Percentiles rank a stretch among this genome's conserved stretches.
phyloP scores from a whole-genome alignment of 2,888 invertebrate genomes.

The Amphipyra tragopoginis region DNA sequence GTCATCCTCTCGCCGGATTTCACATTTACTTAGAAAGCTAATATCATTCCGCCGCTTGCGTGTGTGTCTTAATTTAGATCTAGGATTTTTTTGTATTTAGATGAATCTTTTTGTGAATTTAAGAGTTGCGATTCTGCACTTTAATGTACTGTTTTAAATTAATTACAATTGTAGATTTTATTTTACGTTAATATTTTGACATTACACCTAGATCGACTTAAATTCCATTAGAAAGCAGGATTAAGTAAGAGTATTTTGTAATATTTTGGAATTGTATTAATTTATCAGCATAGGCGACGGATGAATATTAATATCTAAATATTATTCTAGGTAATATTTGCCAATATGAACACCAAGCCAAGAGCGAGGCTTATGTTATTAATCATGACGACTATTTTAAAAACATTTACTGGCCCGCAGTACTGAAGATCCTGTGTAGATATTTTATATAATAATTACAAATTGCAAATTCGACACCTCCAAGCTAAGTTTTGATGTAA shows the following conservation, averaged over 20 bases:
- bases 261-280: not conserved
- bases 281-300: conserved; percentile 55
- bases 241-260: not conserved
- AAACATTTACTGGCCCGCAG: conserved; percentile 1
- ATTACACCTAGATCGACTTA: not conserved
- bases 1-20: conserved; percentile 88
- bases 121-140: not conserved
- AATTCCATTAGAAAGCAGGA: not conserved
- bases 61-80: conserved; percentile 5
- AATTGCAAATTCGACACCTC: not conserved
- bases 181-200: no score
- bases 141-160: conserved; percentile 4
- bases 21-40: conserved; percentile 79
- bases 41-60: conserved; percentile 67
- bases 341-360: conserved; percentile 73
- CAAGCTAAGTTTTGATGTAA: not conserved
- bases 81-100: conserved; percentile 5
- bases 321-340: conserved; percentile 63
- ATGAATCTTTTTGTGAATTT: conserved; percentile 6
- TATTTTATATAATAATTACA: not conserved
- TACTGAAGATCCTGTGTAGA: conserved; percentile 2
- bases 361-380: conserved; percentile 64
- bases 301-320: conserved; percentile 42
- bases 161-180: no score
- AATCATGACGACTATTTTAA: conserved; percentile 1